phyloP scores from a whole-genome alignment of 2,113 vertebrate genomes.

The Lepus europaeus region DNA sequence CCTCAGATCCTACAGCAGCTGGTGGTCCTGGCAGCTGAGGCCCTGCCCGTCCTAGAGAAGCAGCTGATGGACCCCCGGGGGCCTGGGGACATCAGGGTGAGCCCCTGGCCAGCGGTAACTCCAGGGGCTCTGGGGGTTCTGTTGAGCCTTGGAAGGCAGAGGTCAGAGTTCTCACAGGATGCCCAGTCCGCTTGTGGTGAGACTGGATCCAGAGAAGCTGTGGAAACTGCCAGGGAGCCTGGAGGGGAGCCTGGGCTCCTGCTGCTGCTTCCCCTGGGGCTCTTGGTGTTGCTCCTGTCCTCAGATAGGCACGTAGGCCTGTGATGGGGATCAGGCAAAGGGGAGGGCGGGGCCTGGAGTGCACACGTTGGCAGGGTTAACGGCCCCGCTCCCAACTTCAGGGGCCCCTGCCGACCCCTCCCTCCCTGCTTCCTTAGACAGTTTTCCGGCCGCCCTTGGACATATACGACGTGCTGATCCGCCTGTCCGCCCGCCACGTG shows the following conservation, averaged over 20 bases:
- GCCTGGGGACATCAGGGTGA: conserved; percentile 93
- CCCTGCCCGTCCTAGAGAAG: conserved; percentile 90
- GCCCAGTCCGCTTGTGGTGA: not conserved
- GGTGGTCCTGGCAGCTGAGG: conserved; percentile 91
- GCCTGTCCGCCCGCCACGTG: conserved; percentile 92
- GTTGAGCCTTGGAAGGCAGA: not conserved
- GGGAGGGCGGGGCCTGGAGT: not conserved
- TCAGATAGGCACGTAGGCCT: not conserved
- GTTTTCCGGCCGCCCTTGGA: conserved; percentile 96
- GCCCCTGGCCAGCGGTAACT: not conserved
- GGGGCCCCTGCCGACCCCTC: not conserved
- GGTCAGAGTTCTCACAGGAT: not conserved
- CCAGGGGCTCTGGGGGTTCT: not conserved
- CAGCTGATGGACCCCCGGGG: conserved; percentile 91
- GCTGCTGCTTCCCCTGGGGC: not conserved
- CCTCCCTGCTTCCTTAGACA: conserved; percentile 86
- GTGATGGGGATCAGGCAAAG: not conserved
- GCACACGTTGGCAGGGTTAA: not conserved
- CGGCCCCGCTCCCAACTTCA: not conserved
- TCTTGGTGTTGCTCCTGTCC: not conserved
- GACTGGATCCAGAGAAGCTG: not conserved
- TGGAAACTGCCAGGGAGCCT: not conserved
- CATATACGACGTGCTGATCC: conserved; percentile 94
- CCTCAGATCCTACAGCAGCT: conserved; percentile 94
- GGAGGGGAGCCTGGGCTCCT: not conserved